Evolutionary conservation across 2,113 vertebrate species (phyloP).

Genomic region (Pangasianodon gigas): DNA sequence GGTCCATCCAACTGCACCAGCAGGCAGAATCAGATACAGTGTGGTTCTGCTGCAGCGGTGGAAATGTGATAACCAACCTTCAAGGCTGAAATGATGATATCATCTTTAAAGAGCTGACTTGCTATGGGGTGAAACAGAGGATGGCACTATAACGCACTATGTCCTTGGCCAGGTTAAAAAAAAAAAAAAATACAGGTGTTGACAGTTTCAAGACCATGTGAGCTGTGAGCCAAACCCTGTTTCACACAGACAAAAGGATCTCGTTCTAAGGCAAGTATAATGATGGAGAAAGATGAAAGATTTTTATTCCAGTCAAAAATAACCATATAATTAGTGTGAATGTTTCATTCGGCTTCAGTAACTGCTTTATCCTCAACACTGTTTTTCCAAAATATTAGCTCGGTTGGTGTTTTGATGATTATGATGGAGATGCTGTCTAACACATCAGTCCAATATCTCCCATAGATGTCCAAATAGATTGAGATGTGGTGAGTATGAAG

Average conservation of each 20-base stretch:
- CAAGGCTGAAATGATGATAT: not conserved
- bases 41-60: not conserved
- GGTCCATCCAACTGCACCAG: not conserved
- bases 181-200: not conserved
- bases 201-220: not conserved
- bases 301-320: not conserved
- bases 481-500: not conserved
- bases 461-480: not conserved
- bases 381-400: not conserved
- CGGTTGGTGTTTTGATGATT: not conserved
- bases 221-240: not conserved
- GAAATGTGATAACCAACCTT: not conserved
- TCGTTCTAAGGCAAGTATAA: not conserved
- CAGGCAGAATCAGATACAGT: constrained; percentile 1
- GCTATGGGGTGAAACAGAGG: not conserved
- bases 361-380: not conserved
- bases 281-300: not conserved
- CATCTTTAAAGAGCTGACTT: not conserved
- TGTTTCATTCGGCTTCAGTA: not conserved
- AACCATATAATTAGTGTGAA: not conserved
- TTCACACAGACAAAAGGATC: not conserved
- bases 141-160: not conserved
- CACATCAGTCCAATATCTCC: not conserved
- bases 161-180: not conserved
- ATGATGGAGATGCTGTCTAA: not conserved